A percentile compares a stretch with the other conserved stretches of the same genome.
phyloP scores from a whole-genome alignment of 2,888 invertebrate genomes.

The Pomacea canaliculata region DNA sequence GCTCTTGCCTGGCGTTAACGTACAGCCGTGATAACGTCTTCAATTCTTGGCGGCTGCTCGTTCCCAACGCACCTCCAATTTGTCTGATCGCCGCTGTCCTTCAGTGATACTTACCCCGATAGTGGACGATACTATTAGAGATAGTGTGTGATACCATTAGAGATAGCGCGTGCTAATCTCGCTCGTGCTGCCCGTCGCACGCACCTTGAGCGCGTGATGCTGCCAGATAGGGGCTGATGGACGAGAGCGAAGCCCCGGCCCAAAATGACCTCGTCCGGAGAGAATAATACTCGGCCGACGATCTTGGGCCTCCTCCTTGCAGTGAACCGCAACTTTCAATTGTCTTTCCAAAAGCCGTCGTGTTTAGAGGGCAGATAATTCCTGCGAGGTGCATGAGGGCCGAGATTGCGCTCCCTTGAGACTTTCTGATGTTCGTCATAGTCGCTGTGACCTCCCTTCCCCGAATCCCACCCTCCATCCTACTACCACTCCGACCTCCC shows the following conservation, averaged over 20 bases:
- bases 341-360: slow-evolving; percentile 9
- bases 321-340: slow-evolving; percentile 12
- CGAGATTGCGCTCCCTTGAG: too few species aligned
- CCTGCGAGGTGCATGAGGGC: too few species aligned
- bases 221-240: slow-evolving; percentile 17
- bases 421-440: too few species aligned
- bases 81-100: neutral
- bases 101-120: too few species aligned
- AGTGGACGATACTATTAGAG: neutral
- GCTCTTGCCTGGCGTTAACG: neutral
- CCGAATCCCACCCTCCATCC: too few species aligned
- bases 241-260: neutral
- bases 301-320: neutral
- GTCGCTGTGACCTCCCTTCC: too few species aligned
- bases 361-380: too few species aligned
- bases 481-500: too few species aligned
- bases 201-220: slow-evolving; percentile 22
- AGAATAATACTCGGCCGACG: neutral
- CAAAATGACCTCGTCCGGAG: slow-evolving; percentile 5
- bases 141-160: slow-evolving; percentile 21
- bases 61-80: neutral
- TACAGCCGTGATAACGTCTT: slow-evolving; percentile 21
- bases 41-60: slow-evolving; percentile 14
- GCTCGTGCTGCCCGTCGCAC: slow-evolving; percentile 10
- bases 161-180: slow-evolving; percentile 27